phyloP scores from a whole-genome alignment of 2,888 invertebrate genomes.

The Tiliacea aurago region DNA sequence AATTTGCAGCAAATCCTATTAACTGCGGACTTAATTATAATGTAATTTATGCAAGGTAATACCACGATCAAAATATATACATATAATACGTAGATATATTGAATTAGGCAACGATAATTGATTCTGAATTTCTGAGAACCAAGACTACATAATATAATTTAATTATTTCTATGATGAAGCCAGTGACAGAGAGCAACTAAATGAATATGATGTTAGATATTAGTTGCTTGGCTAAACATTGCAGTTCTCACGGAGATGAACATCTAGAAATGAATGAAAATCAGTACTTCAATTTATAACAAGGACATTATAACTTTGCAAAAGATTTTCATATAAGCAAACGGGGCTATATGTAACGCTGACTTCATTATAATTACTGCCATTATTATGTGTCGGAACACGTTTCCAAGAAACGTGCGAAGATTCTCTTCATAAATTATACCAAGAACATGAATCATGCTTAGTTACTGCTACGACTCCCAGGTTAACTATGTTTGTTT shows the following conservation, averaged over 20 bases:
- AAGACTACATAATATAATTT: constrained; percentile 1
- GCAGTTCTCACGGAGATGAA: constrained; percentile 10
- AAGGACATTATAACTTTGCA: constrained; percentile 2
- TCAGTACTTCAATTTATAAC: background rate
- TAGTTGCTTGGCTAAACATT: constrained; percentile 7
- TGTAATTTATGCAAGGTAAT: constrained; percentile 35
- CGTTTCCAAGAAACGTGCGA: constrained; percentile 14
- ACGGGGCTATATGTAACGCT: background rate
- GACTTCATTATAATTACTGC: constrained; percentile 4
- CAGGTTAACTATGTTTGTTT: constrained; percentile 55
- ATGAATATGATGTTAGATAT: constrained; percentile 17
- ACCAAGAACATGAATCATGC: constrained; percentile 50
- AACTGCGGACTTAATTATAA: constrained; percentile 38
- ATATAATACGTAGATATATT: constrained; percentile 8
- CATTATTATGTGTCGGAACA: constrained; percentile 1
- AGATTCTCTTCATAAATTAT: constrained; percentile 18
- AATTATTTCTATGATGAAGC: constrained; percentile 40
- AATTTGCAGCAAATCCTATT: constrained; percentile 30
- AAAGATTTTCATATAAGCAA: background rate
- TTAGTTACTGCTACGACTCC: constrained; percentile 32
- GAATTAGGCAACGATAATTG: constrained; percentile 39
- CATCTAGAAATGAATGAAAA: constrained; percentile 16
- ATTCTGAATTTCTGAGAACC: constrained; percentile 34
- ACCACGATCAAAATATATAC: constrained; percentile 22
- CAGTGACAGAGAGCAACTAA: constrained; percentile 12